Evolutionary conservation across 1,140 invertebrate species (phyloP).

Genomic region (Drosophila obscura): DNA sequence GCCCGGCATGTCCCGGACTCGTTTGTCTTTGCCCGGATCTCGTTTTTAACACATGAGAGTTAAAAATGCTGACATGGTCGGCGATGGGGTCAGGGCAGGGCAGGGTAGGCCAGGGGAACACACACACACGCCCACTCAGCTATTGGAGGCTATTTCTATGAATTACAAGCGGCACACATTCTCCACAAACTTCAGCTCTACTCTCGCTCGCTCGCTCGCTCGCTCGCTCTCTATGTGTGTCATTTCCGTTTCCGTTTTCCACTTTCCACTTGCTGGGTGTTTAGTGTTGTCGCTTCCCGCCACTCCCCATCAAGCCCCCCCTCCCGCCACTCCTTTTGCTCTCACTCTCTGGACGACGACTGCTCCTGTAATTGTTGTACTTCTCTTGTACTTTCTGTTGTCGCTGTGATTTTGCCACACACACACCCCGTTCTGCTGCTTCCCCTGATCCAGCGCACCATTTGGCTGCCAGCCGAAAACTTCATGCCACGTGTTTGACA

Average conservation of each 20-base stretch:
- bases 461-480: conserved; percentile 7
- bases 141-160: conserved; percentile 58
- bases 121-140: background rate
- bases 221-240: conserved; percentile 55
- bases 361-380: conserved; percentile 73
- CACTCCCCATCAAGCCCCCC: background rate
- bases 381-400: conserved; percentile 77
- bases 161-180: conserved; percentile 66
- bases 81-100: too few relatives aligned
- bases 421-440: background rate
- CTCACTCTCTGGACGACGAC: background rate
- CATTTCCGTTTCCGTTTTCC: conserved; percentile 79
- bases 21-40: conserved; percentile 61
- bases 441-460: background rate
- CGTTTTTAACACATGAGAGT: conserved; percentile 70
- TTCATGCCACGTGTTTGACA: conserved; percentile 68
- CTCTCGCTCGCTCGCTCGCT: conserved; percentile 1
- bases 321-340: background rate
- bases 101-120: background rate
- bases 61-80: conserved; percentile 77
- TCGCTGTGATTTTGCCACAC: conserved; percentile 69
- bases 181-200: conserved; percentile 25
- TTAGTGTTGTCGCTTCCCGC: conserved; percentile 54
- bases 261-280: conserved; percentile 80
- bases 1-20: conserved; percentile 47